A percentile compares a stretch with the other conserved stretches of the same genome.
Evolutionary conservation across 2,888 invertebrate genomes (phyloP).

Genomic region (Amblyjoppa fuscipennis): DNA sequence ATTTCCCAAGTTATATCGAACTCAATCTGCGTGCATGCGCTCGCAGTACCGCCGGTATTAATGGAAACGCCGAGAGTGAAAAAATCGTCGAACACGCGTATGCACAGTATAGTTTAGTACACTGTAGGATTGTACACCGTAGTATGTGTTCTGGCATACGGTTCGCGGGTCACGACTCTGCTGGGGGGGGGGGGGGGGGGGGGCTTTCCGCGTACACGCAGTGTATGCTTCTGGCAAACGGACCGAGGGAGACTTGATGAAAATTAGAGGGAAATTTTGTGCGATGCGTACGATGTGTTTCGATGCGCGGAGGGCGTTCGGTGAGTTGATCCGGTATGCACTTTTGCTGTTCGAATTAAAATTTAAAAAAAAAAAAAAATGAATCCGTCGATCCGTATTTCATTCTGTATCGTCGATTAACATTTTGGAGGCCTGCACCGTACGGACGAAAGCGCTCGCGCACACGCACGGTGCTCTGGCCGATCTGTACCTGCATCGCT

Average conservation of each 20-base stretch:
- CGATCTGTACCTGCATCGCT: background rate
- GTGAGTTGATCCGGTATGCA: slow-evolving; percentile 23
- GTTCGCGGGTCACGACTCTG: slow-evolving; percentile 12
- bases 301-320: slow-evolving; percentile 12
- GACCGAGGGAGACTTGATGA: slow-evolving; percentile 16
- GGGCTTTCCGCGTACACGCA: background rate
- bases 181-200: background rate
- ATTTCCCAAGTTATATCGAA: background rate
- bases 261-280: slow-evolving; percentile 51
- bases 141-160: background rate
- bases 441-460: background rate
- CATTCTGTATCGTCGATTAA: background rate
- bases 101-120: background rate
- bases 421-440: background rate
- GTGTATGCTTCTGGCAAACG: slow-evolving; percentile 32
- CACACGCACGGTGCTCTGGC: background rate
- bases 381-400: background rate
- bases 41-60: background rate
- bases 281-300: slow-evolving; percentile 10
- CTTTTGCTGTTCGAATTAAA: slow-evolving; percentile 17
- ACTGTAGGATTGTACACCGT: background rate
- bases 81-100: background rate
- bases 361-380: background rate
- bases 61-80: background rate
- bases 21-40: background rate